These are phyloP conservation scores for Cydia pomonella DNA, from an alignment of 1,140 invertebrate genomes.

Conservation along the genomic window DNA sequence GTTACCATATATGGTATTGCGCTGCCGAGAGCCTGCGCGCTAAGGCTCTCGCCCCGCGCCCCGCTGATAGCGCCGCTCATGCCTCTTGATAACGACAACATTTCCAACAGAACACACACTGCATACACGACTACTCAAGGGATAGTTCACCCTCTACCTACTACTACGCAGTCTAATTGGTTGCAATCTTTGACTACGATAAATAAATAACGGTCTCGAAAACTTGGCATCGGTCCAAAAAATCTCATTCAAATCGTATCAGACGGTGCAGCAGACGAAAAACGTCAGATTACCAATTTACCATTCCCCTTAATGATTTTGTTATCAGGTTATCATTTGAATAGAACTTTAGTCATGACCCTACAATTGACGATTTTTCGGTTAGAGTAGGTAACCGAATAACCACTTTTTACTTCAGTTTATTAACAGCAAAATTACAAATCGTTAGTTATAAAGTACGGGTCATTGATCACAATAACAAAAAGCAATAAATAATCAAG, in stretches of 20 bases:
- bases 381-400: neutral
- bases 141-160: slow-evolving; percentile 27
- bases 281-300: neutral
- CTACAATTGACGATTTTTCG: neutral
- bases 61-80: slow-evolving; percentile 58
- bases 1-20: slow-evolving; percentile 79
- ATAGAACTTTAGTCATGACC: too few relatives aligned
- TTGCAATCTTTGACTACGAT: neutral
- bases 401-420: neutral
- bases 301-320: neutral
- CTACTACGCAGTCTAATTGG: neutral
- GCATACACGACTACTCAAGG: slow-evolving; percentile 42
- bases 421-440: neutral
- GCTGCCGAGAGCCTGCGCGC: slow-evolving; percentile 44
- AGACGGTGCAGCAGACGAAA: slow-evolving; percentile 9
- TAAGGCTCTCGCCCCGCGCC: slow-evolving; percentile 39
- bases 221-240: slow-evolving; percentile 29
- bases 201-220: slow-evolving; percentile 22
- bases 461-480: slow-evolving; percentile 31
- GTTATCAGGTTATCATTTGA: too few relatives aligned
- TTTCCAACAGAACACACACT: slow-evolving; percentile 45
- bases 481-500: slow-evolving; percentile 39
- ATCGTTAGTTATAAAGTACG: neutral
- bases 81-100: slow-evolving; percentile 62
- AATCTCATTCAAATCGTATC: slow-evolving; percentile 27